Evolutionary conservation across 2,888 invertebrate species (phyloP), one percentile per base, ranked within the genome.

Genomic region (Linyphia triangularis): DNA sequence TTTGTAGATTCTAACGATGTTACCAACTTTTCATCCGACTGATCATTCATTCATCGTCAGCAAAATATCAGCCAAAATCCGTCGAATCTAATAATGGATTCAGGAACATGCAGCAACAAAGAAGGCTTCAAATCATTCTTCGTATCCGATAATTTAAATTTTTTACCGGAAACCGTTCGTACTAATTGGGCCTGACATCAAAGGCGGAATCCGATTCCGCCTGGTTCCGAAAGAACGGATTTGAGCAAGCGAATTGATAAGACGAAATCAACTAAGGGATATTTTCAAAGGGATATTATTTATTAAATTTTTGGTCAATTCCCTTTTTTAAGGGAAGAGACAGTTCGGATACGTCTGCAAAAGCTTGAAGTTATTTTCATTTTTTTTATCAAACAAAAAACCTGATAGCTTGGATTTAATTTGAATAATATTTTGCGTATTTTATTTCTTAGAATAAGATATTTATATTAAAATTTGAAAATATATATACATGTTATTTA

Each of bases 151-250:
- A 28, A 77, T 77, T 77, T 63, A 67, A 19, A 61, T 65, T 61
- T 79, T 63, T 63, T 30, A 63, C 63, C 28, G 43, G 30, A 43
- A 82, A 70, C n/a, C 33, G 59, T 24, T 30, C 59, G 33, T 59
- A 67, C 75, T 84, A 84, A 84, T 75, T 83, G 75, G 84, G 59
- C 65, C 33, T 51, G 40, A 61, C 28, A 75, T 84, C 84, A 75
- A 75, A 84, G 84, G 63, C 51, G 63, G 75, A 84, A 67, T 84
- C 67, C 16, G 37, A 86, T 51, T 59, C 40, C 43, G 10, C 28
- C 24, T 5, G 59, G 51, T 16, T 16, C 65, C 28, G 78, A 77
- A 85, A 78, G 70, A 65, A 28, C 16, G 43, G 24, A 63, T 75
- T 65, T 40, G 40, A 83, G 51, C 82, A 28, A 70, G 63, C 51